Percentiles rank a stretch among this genome's conserved stretches.
These are phyloP conservation scores for Canis aureus DNA, from an alignment of 2,113 vertebrate genomes.

Conservation along the genomic window DNA sequence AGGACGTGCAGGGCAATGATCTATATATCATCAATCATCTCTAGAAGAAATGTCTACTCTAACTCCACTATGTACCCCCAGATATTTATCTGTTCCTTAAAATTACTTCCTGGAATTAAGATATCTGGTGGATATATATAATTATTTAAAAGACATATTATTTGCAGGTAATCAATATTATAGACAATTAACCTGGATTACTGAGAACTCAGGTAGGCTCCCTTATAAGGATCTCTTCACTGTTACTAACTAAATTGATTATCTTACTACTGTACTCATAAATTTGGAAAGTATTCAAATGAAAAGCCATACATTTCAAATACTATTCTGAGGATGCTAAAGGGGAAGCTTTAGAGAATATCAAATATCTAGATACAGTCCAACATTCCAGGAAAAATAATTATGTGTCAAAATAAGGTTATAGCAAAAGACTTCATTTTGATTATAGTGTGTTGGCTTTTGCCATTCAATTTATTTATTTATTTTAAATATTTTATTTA, in stretches of 20 bases:
- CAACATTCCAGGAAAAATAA: background rate
- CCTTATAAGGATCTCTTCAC: background rate
- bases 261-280: background rate
- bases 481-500: too few species aligned
- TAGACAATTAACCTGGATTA: background rate
- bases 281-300: background rate
- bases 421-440: background rate
- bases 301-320: background rate
- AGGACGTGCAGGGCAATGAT: background rate
- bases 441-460: background rate
- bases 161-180: background rate
- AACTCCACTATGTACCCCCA: background rate
- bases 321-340: background rate
- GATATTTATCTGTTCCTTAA: background rate
- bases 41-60: background rate
- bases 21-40: background rate
- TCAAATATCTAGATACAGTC: background rate
- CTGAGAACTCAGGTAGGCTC: background rate
- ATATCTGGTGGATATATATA: background rate
- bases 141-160: background rate
- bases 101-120: background rate
- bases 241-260: background rate
- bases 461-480: background rate
- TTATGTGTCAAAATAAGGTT: background rate
- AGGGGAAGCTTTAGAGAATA: background rate